phyloP scores from a whole-genome alignment of 2,113 vertebrate species.

The Cheirogaleus medius region DNA sequence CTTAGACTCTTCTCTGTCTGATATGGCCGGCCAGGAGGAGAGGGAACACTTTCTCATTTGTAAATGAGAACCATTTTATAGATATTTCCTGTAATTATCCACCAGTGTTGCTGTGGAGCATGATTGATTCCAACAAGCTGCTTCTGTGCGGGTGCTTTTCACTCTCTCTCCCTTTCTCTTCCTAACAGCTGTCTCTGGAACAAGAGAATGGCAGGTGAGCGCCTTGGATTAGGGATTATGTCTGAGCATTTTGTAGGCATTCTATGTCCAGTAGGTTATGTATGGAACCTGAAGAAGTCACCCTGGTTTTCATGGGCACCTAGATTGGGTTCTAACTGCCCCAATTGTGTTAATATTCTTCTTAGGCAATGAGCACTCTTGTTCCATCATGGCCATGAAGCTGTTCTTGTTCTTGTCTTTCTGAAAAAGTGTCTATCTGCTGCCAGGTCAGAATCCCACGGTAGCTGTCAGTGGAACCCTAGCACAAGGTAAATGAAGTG shows the following conservation, averaged over 20 bases:
- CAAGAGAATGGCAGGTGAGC: neutral
- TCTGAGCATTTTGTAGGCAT: neutral
- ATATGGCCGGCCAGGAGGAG: neutral
- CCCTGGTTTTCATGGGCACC: neutral
- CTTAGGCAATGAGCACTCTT: neutral
- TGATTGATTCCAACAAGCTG: slow-evolving; percentile 34
- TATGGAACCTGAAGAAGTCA: neutral
- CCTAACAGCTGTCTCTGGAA: neutral
- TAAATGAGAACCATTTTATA: slow-evolving; percentile 23
- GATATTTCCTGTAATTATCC: slow-evolving; percentile 49
- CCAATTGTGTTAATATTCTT: neutral
- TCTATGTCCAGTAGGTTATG: neutral
- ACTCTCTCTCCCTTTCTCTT: neutral
- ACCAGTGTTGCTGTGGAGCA: neutral
- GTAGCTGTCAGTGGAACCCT: neutral
- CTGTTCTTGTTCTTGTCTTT: neutral
- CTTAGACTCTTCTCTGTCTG: neutral
- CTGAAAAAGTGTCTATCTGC: neutral
- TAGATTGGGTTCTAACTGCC: neutral
- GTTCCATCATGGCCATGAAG: neutral
- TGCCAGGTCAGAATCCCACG: neutral
- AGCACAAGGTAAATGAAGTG: neutral
- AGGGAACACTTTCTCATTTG: slow-evolving; percentile 29
- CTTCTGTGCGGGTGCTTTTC: neutral
- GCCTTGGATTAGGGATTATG: rapidly evolving